phyloP scores from a whole-genome alignment of 2,113 vertebrate genomes.

The Bubo bubo region DNA sequence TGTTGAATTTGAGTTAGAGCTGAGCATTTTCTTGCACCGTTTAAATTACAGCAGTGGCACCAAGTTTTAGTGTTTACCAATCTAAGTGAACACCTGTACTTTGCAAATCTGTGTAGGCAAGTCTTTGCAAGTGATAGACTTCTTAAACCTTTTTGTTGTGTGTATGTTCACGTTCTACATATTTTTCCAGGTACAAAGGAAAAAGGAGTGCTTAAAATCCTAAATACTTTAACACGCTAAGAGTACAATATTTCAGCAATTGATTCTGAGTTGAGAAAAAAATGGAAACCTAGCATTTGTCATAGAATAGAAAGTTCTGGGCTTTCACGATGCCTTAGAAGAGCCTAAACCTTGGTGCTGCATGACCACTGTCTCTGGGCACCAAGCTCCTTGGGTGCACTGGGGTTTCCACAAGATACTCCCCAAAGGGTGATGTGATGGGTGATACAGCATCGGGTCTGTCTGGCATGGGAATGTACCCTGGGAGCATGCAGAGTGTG shows the following conservation, averaged over 20 bases:
- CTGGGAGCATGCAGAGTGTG: rapidly evolving
- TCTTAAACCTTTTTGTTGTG: not conserved
- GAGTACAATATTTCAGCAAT: not conserved
- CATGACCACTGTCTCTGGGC: rapidly evolving
- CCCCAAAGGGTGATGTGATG: rapidly evolving
- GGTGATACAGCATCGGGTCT: too few relatives aligned
- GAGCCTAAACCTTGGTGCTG: rapidly evolving
- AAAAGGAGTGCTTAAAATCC: not conserved
- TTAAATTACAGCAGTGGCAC: not conserved
- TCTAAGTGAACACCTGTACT: not conserved
- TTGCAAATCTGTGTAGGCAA: not conserved
- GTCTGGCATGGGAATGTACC: rapidly evolving
- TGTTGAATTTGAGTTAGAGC: not conserved
- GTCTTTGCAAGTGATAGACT: not conserved
- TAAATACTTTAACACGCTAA: rapidly evolving
- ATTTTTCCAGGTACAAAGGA: not conserved
- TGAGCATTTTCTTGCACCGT: not conserved
- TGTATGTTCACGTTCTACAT: not conserved
- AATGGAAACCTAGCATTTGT: not conserved
- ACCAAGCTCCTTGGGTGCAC: not conserved
- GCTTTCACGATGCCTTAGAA: not conserved
- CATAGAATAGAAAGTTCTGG: not conserved
- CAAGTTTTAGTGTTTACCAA: not conserved
- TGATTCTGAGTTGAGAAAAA: not conserved
- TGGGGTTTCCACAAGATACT: not conserved